A percentile compares a stretch with the other conserved stretches of the same genome.
Conservation (phyloP, 2,797 vertebrate species). For the Carapus acus region DNA sequence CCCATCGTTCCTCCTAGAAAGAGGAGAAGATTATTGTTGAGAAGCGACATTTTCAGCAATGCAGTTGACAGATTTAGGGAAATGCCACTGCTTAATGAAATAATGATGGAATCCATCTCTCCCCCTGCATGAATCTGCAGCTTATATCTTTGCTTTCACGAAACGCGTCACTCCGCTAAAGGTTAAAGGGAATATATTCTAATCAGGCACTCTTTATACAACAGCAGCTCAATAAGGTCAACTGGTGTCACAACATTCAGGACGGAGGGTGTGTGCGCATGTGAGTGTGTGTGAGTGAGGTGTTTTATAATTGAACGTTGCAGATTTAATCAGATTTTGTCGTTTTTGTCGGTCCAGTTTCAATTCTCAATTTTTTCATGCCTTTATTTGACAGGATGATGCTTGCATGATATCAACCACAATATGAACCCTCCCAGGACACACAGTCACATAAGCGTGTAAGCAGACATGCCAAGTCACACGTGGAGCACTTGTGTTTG, state of each 20-base stretch:
- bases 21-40: slow-evolving; percentile 4
- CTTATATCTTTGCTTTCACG: slow-evolving; percentile 53
- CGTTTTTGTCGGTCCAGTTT: slow-evolving; percentile 4
- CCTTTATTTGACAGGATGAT: not conserved
- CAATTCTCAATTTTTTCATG: not conserved
- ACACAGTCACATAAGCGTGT: slow-evolving; percentile 6
- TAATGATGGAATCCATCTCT: slow-evolving; percentile 49
- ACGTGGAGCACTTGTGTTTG: slow-evolving; percentile 69
- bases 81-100: slow-evolving; percentile 63
- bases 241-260: slow-evolving; percentile 73
- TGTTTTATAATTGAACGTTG: slow-evolving; percentile 22
- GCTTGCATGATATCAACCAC: slow-evolving; percentile 8
- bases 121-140: slow-evolving; percentile 53
- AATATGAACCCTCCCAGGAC: not conserved
- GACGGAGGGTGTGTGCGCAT: slow-evolving; percentile 33
- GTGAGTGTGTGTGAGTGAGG: not conserved
- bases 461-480: slow-evolving; percentile 26
- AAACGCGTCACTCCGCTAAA: slow-evolving; percentile 60
- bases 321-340: slow-evolving; percentile 14
- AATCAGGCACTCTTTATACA: slow-evolving; percentile 79
- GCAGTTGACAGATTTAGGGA: slow-evolving; percentile 40
- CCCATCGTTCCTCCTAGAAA: not conserved
- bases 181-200: slow-evolving; percentile 72
- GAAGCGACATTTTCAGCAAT: slow-evolving; percentile 35
- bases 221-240: slow-evolving; percentile 84